Percentiles rank a stretch among this genome's conserved stretches.
These are phyloP conservation scores for Netelia inedita DNA, from an alignment of 2,888 invertebrate genomes.

Conservation along the genomic window DNA sequence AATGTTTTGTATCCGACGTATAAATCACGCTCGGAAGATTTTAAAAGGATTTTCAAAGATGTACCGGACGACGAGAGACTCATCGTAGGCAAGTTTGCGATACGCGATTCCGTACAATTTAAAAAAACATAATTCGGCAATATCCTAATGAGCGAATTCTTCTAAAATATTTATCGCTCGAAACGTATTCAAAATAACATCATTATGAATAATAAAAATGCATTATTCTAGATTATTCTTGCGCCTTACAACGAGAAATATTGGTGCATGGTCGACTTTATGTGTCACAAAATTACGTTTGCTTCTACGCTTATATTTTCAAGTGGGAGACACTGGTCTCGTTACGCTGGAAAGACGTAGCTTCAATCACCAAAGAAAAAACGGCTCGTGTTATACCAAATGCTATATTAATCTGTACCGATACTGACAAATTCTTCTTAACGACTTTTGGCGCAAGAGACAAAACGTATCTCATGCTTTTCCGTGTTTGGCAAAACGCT, in stretches of 20 bases:
- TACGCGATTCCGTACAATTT: not conserved
- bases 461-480: slow-evolving; percentile 97
- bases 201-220: not conserved
- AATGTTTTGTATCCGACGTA: slow-evolving; percentile 96
- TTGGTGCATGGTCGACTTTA: slow-evolving; percentile 98
- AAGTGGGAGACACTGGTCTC: slow-evolving; percentile 97
- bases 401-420: slow-evolving; percentile 95
- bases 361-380: slow-evolving; percentile 97
- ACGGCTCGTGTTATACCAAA: slow-evolving; percentile 98
- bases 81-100: slow-evolving; percentile 91
- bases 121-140: not conserved
- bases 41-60: slow-evolving; percentile 96
- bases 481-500: slow-evolving; percentile 98
- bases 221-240: slow-evolving; percentile 94
- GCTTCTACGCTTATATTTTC: slow-evolving; percentile 99
- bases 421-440: slow-evolving; percentile 95
- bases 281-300: slow-evolving; percentile 97
- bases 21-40: slow-evolving; percentile 96
- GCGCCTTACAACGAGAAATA: slow-evolving; percentile 98
- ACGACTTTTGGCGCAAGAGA: slow-evolving; percentile 97
- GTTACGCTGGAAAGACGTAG: slow-evolving; percentile 95
- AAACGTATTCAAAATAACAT: not conserved
- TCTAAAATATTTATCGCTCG: not conserved
- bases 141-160: not conserved
- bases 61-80: slow-evolving; percentile 96